Evolutionary conservation across 1,140 invertebrate genomes (phyloP).

Genomic region (Eulimnadia texana): DNA sequence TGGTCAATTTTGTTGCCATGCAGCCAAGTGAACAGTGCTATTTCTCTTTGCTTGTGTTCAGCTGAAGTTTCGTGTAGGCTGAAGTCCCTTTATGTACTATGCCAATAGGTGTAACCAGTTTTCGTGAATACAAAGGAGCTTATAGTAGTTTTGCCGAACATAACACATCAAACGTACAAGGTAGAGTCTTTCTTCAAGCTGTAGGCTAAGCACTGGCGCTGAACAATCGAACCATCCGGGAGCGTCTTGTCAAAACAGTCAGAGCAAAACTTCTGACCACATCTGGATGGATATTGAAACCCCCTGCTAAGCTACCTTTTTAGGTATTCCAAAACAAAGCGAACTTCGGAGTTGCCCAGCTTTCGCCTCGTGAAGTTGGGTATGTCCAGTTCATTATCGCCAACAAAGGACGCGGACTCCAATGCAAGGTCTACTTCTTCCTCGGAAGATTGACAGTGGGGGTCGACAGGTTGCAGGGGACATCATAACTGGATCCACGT

Average conservation of each 20-base stretch:
- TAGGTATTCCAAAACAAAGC: not conserved
- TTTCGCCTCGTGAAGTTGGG: not conserved
- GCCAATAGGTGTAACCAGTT: not conserved
- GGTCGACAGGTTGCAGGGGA: not conserved
- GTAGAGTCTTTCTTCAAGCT: not conserved
- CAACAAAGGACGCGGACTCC: not conserved
- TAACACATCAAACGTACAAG: not conserved
- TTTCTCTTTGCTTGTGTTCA: not conserved
- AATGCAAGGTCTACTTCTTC: not conserved
- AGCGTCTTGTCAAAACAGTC: not conserved
- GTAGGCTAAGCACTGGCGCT: not conserved
- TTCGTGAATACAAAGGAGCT: not conserved
- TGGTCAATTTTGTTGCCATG: not conserved
- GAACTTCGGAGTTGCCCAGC: not conserved
- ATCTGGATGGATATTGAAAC: not conserved
- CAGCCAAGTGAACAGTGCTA: not conserved
- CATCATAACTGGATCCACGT: no score
- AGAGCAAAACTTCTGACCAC: not conserved
- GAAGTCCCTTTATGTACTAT: not conserved
- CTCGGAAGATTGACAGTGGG: not conserved
- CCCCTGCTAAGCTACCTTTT: not conserved
- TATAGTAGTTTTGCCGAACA: not conserved
- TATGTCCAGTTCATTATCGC: not conserved
- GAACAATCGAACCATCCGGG: not conserved
- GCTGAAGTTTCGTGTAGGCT: not conserved